phyloP scores from a whole-genome alignment of 2,888 invertebrate genomes.

The Meghimatium bilineatum region DNA sequence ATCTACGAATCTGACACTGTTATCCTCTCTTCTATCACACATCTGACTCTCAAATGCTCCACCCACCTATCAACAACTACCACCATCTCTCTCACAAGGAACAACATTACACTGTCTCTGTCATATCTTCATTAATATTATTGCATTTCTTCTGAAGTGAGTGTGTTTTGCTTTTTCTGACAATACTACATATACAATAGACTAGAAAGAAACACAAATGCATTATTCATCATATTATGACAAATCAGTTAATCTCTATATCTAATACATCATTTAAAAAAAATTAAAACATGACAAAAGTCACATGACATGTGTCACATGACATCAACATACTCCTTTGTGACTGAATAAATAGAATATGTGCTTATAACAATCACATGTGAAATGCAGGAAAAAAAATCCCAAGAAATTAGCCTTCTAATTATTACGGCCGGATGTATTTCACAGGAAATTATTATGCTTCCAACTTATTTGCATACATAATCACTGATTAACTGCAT shows the following conservation, averaged over 20 bases:
- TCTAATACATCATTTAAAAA: neutral
- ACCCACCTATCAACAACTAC: no score
- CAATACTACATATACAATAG: conserved; percentile 7
- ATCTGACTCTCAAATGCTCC: no score
- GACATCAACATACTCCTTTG: neutral
- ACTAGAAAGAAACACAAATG: conserved; percentile 12
- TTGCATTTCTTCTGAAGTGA: conserved; percentile 39
- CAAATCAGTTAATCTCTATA: neutral
- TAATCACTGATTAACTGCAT: neutral
- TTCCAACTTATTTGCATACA: neutral
- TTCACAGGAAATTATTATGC: neutral
- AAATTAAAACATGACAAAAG: neutral
- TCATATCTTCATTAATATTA: conserved; percentile 32
- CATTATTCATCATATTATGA: neutral
- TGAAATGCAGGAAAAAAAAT: neutral
- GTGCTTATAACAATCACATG: neutral
- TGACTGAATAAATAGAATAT: neutral
- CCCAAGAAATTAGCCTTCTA: neutral
- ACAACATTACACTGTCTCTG: neutral
- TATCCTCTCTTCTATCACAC: no score
- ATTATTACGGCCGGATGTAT: neutral
- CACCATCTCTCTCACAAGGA: neutral
- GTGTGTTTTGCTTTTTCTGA: neutral
- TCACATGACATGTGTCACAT: no score
- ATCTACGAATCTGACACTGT: no score